These are phyloP conservation scores for Oscheius sp. DNA, from an alignment of 2,888 invertebrate genomes.

Conservation along the genomic window DNA sequence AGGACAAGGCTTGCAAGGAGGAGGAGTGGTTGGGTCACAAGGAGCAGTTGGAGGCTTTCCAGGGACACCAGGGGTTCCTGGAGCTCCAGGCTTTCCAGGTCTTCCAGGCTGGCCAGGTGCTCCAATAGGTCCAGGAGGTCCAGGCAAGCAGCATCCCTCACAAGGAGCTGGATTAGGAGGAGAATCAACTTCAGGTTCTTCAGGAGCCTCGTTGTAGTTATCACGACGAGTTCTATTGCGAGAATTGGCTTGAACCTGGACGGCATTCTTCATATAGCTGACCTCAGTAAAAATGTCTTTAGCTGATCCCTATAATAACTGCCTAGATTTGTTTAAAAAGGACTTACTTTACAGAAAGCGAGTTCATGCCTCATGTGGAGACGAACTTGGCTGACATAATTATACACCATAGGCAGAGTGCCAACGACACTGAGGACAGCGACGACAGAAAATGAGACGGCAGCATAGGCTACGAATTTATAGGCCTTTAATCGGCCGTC, in stretches of 20 bases:
- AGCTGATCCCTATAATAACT: conserved; percentile 58
- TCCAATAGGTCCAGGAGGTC: conserved; percentile 67
- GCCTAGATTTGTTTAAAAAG: background rate
- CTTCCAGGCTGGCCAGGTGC: conserved; percentile 46
- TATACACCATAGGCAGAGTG: conserved; percentile 62
- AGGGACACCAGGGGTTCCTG: conserved; percentile 55
- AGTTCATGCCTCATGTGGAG: conserved; percentile 50
- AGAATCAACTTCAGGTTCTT: conserved; percentile 45
- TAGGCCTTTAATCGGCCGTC: conserved; percentile 61
- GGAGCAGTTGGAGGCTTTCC: conserved; percentile 53
- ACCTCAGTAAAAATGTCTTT: conserved; percentile 66
- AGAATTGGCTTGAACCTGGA: conserved; percentile 38
- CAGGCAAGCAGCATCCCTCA: conserved; percentile 59
- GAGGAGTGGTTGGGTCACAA: conserved; percentile 57
- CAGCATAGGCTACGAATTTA: conserved; percentile 61
- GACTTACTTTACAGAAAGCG: conserved; percentile 46
- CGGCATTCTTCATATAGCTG: conserved; percentile 58
- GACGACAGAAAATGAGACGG: conserved; percentile 59
- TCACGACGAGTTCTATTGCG: conserved; percentile 63
- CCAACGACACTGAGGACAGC: conserved; percentile 57
- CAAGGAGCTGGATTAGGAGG: conserved; percentile 49
- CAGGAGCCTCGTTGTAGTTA: conserved; percentile 38
- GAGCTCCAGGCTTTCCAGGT: conserved; percentile 63
- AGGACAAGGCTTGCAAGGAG: conserved; percentile 61
- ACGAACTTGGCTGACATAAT: conserved; percentile 51